Evolutionary conservation across 2,888 invertebrate genomes (phyloP).

Genomic region (Parasteatoda lunata): DNA sequence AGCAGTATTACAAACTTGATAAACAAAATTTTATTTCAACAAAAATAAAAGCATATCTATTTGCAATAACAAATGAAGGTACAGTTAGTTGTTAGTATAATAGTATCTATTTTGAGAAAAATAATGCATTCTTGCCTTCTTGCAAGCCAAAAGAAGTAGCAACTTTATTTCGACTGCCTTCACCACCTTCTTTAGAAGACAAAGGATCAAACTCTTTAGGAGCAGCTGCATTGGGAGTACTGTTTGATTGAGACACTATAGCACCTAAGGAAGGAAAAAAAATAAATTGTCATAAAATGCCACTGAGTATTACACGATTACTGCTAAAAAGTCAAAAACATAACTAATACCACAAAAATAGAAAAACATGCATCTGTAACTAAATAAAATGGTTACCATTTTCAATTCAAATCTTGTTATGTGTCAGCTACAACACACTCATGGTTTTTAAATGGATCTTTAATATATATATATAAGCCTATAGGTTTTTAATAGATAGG

Average conservation of each 20-base stretch:
- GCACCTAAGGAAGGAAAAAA: slow-evolving; percentile 14
- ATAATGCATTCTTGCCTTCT: slow-evolving; percentile 48
- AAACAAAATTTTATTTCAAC: no score
- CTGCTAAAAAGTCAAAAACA: neutral
- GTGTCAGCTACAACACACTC: no score
- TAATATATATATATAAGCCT: no score
- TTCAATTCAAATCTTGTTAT: neutral
- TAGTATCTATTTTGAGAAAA: neutral
- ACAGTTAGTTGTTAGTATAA: no score
- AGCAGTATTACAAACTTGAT: no score
- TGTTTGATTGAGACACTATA: slow-evolving; percentile 32
- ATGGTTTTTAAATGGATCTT: no score
- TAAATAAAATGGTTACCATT: neutral
- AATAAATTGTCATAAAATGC: neutral
- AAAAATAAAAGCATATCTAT: no score
- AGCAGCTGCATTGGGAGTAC: slow-evolving; percentile 59
- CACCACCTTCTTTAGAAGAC: slow-evolving; percentile 42
- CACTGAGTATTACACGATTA: neutral
- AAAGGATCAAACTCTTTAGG: slow-evolving; percentile 70
- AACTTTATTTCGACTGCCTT: slow-evolving; percentile 58
- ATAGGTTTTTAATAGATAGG: no score
- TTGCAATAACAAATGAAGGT: no score
- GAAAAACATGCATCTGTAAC: neutral
- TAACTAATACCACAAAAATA: neutral
- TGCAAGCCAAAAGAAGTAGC: slow-evolving; percentile 62